A percentile compares a stretch with the other conserved stretches of the same genome.
Evolutionary conservation across 1,140 invertebrate species (phyloP).

Genomic region (Campoletis sonorensis): DNA sequence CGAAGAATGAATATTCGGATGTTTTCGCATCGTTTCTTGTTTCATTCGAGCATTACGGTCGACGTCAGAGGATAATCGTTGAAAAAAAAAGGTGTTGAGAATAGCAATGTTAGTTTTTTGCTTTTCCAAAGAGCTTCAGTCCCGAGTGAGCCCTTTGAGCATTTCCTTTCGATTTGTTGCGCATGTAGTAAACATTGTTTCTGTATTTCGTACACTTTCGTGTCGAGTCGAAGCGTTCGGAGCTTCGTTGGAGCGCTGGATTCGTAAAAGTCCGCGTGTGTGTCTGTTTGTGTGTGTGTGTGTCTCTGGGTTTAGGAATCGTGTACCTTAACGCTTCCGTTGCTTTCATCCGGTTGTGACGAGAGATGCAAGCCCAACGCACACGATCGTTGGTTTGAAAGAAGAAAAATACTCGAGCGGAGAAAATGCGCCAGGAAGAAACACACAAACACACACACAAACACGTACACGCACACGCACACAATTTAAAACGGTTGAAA

Average conservation of each 20-base stretch:
- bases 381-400: conserved; percentile 27
- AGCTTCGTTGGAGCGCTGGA: background rate
- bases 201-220: conserved; percentile 21
- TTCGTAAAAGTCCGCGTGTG: background rate
- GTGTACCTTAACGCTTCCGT: conserved; percentile 36
- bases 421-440: conserved; percentile 6
- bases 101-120: too few relatives aligned
- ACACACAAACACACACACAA: background rate
- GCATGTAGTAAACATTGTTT: conserved; percentile 29
- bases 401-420: conserved; percentile 35
- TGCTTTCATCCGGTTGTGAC: conserved; percentile 34
- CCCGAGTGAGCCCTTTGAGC: too few relatives aligned
- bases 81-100: too few relatives aligned
- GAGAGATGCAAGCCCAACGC: conserved; percentile 26
- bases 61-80: too few relatives aligned
- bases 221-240: background rate
- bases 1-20: too few relatives aligned
- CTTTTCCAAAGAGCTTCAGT: background rate
- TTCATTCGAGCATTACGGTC: too few relatives aligned
- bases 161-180: conserved; percentile 12
- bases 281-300: background rate
- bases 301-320: background rate
- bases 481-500: background rate
- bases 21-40: too few relatives aligned
- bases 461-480: background rate